Conservation (phyloP, 2,888 invertebrate genomes). For the Drosophila stalkeri region DNA sequence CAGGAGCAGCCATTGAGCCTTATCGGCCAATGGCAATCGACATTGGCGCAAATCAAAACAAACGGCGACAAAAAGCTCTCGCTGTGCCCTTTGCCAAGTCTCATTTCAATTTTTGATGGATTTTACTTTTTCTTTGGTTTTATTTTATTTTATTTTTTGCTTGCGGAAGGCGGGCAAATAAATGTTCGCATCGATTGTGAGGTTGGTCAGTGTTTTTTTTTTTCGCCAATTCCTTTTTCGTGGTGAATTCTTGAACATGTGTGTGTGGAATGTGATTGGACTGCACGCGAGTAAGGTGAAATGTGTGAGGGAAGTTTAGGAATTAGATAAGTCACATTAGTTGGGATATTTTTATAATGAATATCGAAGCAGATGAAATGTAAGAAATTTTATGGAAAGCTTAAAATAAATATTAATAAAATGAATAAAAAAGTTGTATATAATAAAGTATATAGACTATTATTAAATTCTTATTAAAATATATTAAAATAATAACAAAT, state of each 20-base stretch:
- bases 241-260: constrained; percentile 19
- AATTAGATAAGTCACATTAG: constrained; percentile 2
- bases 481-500: no score
- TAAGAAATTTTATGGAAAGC: not conserved
- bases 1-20: constrained; percentile 21
- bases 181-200: constrained; percentile 45
- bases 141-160: not conserved
- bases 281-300: constrained; percentile 13
- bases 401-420: not conserved
- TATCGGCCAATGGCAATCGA: constrained; percentile 18
- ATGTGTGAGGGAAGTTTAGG: constrained; percentile 3
- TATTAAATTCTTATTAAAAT: no score
- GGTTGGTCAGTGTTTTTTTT: constrained; percentile 62
- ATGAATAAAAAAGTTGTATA: not conserved
- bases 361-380: not conserved
- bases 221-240: constrained; percentile 12
- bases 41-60: constrained; percentile 3
- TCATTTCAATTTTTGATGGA: constrained; percentile 42
- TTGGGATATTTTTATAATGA: not conserved
- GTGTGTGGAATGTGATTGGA: constrained; percentile 23
- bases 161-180: constrained; percentile 27
- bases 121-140: constrained; percentile 13
- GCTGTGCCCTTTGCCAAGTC: constrained; percentile 25
- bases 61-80: constrained; percentile 9
- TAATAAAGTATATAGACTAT: not conserved